Evolutionary conservation across 2,797 vertebrate genomes (phyloP), one percentile per base, ranked within the genome.

Genomic region (Staurois parvus): DNA sequence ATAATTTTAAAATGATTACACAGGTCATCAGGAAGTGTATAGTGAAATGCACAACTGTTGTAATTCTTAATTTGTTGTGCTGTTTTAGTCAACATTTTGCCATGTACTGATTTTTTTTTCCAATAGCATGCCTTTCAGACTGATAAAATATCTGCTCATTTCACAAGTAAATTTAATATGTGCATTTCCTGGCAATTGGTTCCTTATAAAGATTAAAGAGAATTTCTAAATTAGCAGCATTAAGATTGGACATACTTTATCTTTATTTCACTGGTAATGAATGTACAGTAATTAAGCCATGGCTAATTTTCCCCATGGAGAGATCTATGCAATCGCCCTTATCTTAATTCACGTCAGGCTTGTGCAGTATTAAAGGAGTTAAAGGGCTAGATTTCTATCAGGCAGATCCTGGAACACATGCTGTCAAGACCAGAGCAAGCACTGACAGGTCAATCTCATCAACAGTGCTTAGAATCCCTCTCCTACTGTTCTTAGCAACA

Each of bases 371-470:
- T 72, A 82, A 67, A 81, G 42, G 79, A 75, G 70, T 68, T 85
- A 80, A 73, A 85, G 68, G 42, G 79, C 74, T 82, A 81, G 79
- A 82, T 86, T 77, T 76, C 42, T 86, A 86, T 86, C 84, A 68
- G 52, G 30, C 67, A 34, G n/a, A 52, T 59, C 48, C 66, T 69
- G 73, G 67, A 32, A 68, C 66, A 72, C 72, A 66, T 45, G 67
- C 72, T 82, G 76, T 82, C 84, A 72, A 37, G 73, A 37, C 48
- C 68, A 72, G 72, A 85, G 73, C 42, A 76, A 67, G 81, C 84
- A 76, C 34, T 45, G 79, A 86, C 37, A 77, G 72, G 84, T 86
- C 84, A 81, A 81, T 85, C 64, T 85, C 72, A 85, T 85, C 84
- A 85, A 12, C 64, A 72, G n/a, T 32, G n/a, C 66, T 59, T 13